Base-by-base conservation (phyloP, 2,888 invertebrate genomes). In the Ganaspis brasiliensis region DNA sequence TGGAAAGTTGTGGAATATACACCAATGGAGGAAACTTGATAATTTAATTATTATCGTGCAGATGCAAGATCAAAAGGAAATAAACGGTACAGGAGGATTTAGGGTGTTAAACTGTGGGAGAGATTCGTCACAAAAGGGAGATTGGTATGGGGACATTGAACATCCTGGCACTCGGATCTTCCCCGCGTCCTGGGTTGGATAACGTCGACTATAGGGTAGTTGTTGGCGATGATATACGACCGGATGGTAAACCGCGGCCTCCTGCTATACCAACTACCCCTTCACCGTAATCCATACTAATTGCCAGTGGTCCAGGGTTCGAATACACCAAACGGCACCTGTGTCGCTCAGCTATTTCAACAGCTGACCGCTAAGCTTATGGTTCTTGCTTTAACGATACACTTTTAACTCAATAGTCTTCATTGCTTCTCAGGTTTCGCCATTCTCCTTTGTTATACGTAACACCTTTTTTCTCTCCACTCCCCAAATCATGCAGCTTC, bases 181-280 rank as follows among this genome's bases (percentile, higher is more conserved):
- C 81, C 81, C 76, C 75, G 75, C 78, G 75, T 77, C 81, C 79
- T 74, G 77, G 77, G 72, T 78, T 78, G 72, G 80, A 59, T 78
- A 79, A 76, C 77, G 72, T 76, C 72, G 75, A 71, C 70, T 74
- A 63, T 40, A 77, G 79, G 78, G 81, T 76, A 79, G 79, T 75
- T 78, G 67, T 72, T 76, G 56, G 75, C 88, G 85, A 89, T 90
- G 89, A 90, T 90, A 83, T 86, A 89, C 85, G 88, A 84, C 80
- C 84, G 83, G 82, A 86, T 80, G 89, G 89, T 87, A 87, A 88
- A 89, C 90, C 88, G 86, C 86, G 81, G 80, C 77, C 83, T 80
- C 83, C 84, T 83, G 85, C 82, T 82, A 73, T 81, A 73, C 80
- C 78, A 71, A 78, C 79, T 79, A 76, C 78, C 75, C 75, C 77